Evolutionary conservation across 2,797 vertebrate species (phyloP), one percentile per base, ranked within the genome.

Genomic region (Acanthis flammea): DNA sequence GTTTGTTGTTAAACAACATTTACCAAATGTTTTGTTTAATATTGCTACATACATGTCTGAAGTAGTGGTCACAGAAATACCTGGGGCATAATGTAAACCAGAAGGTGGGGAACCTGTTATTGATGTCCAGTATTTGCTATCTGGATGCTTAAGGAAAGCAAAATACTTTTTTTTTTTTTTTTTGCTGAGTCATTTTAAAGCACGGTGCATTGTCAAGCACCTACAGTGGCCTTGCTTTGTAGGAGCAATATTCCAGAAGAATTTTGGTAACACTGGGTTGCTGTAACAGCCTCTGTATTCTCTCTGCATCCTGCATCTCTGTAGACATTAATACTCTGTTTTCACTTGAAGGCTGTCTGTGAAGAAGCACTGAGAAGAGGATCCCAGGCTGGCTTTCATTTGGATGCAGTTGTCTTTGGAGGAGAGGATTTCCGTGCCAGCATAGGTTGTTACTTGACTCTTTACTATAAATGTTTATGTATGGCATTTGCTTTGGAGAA

Each of bases 391-490:
- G 99, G 98, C 86, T 98, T 99, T 88, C 98, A 98, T 92, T 98
- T 99, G 91, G 99, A 99, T 23, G 99, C 98, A 15, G 98, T 99
- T 16, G 98, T 99, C 94, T 99, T 99, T 94, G 99, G 99, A 97
- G 99, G 99, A 73, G 99, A 99, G 94, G 99, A 99, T 98, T 99
- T 99, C 97, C 99, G 99, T 95, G 99, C 99, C 98, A 99, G 99
- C 97, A 99, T 99, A 98, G 99, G 99, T 99, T 91, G 75, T 76
- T 77, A 80, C 55, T 83, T 94, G 45, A 41, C n/a, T 92, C 18
- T 75, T 92, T 92, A 18, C n/a, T 85, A 23, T 54, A 78, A 74
- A 62, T 41, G 31, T 88, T 92, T 88, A 53, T 1, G 3, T n/a
- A 21, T 27, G 42, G 27, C 45, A 35, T 72, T 65, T 84, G 53